A percentile compares a stretch with the other conserved stretches of the same genome.
These are phyloP conservation scores for Hyperopisus bebe DNA, from an alignment of 2,113 vertebrate genomes.

Conservation along the genomic window DNA sequence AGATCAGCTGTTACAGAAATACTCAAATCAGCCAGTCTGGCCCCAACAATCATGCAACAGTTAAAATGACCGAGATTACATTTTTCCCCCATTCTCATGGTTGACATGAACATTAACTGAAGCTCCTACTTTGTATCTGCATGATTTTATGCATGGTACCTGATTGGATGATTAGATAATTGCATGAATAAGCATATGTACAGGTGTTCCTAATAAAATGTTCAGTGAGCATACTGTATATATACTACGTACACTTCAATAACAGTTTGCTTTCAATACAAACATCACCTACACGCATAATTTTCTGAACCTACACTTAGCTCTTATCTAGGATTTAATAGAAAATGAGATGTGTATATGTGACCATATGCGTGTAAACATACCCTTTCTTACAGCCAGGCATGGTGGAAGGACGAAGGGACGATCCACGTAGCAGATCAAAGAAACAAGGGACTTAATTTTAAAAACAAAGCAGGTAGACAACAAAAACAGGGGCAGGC, in stretches of 20 bases:
- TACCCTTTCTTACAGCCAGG: neutral
- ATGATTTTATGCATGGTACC: neutral
- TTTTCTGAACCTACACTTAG: neutral
- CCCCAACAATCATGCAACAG: neutral
- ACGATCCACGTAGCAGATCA: neutral
- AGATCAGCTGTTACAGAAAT: neutral
- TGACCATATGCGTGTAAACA: neutral
- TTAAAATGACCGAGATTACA: neutral
- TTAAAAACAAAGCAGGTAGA: neutral
- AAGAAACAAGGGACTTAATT: neutral
- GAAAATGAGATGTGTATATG: neutral
- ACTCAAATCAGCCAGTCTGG: neutral
- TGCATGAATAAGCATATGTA: too few species aligned
- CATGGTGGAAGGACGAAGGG: neutral
- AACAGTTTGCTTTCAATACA: neutral
- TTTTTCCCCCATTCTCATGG: neutral
- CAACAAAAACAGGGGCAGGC: neutral
- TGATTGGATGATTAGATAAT: neutral
- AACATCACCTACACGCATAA: neutral
- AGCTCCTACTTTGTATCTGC: neutral
- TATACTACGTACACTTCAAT: neutral
- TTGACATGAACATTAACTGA: neutral
- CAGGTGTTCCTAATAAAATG: too few species aligned
- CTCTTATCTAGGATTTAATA: neutral
- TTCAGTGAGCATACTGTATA: neutral